These are phyloP conservation scores for Thunnus maccoyii DNA, from an alignment of 2,113 vertebrate species.

Conservation along the genomic window DNA sequence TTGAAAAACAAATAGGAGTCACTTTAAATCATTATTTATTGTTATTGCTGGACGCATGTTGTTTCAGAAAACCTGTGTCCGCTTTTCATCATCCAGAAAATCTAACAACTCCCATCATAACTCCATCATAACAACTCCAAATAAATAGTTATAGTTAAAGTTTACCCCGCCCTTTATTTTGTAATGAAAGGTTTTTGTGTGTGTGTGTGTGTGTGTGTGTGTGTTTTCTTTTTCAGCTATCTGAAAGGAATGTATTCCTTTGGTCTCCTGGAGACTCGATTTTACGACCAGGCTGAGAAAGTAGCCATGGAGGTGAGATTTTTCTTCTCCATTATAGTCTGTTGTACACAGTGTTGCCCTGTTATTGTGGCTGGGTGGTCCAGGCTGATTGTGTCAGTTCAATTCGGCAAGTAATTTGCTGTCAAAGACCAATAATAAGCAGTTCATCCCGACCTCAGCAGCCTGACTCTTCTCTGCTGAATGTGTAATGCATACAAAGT, in stretches of 20 bases:
- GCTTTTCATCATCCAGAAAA: not conserved
- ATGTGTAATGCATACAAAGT: slow-evolving; percentile 22
- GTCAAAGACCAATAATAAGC: slow-evolving; percentile 25
- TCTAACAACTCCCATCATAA: not conserved
- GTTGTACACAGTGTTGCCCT: not conserved
- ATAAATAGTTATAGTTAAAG: not conserved
- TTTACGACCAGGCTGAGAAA: slow-evolving; percentile 91
- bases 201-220: not conserved
- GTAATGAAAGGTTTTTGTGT: not conserved
- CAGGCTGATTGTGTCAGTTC: slow-evolving; percentile 12
- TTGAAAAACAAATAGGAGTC: not conserved
- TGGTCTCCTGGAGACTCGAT: slow-evolving; percentile 92
- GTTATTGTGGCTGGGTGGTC: not conserved
- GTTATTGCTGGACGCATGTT: not conserved
- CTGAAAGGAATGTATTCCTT: slow-evolving; percentile 94
- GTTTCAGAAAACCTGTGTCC: not conserved
- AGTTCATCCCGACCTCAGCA: not conserved
- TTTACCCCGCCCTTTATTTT: not conserved
- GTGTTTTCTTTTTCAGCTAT: slow-evolving; percentile 81
- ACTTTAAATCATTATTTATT: not conserved
- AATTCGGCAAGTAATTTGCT: slow-evolving; percentile 6
- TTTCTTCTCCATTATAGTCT: not conserved
- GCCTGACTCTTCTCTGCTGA: slow-evolving; percentile 7
- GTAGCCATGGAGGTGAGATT: slow-evolving; percentile 90
- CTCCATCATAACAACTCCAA: not conserved